Percentiles rank a stretch among this genome's conserved stretches.
phyloP scores from a whole-genome alignment of 1,140 invertebrate genomes.

The Lanistes nyassanus region DNA sequence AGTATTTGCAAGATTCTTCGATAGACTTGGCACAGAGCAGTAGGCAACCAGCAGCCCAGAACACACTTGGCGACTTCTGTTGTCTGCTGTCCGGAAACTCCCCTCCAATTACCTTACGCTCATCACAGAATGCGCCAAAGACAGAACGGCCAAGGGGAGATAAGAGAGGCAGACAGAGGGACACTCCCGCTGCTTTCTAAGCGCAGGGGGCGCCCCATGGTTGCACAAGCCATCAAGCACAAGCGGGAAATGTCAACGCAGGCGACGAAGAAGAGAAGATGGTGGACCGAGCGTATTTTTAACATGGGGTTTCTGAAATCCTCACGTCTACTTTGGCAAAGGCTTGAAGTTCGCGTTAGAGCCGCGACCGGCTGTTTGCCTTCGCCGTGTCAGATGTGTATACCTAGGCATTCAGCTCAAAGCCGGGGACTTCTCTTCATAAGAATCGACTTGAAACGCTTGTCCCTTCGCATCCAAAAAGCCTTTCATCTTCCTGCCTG shows the following conservation, averaged over 20 bases:
- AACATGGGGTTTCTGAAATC: slow-evolving; percentile 13
- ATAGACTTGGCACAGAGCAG: too few relatives aligned
- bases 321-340: slow-evolving; percentile 9
- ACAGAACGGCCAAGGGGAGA: slow-evolving; percentile 4
- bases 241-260: slow-evolving; percentile 20
- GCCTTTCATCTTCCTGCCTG: slow-evolving; percentile 20
- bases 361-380: slow-evolving; percentile 10
- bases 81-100: slow-evolving; percentile 10
- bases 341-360: slow-evolving; percentile 6
- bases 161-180: slow-evolving; percentile 10
- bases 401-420: slow-evolving; percentile 19
- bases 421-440: slow-evolving; percentile 23
- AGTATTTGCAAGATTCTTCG: too few relatives aligned
- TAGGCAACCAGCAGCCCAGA: too few relatives aligned
- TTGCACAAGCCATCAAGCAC: slow-evolving; percentile 25
- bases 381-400: slow-evolving; percentile 6
- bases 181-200: background rate
- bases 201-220: background rate
- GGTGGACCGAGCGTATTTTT: slow-evolving; percentile 15
- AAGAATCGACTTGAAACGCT: slow-evolving; percentile 22
- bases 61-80: too few relatives aligned
- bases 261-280: background rate
- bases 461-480: background rate
- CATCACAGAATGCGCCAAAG: background rate
- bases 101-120: slow-evolving; percentile 14